Evolutionary conservation across 2,888 invertebrate species (phyloP).

Genomic region (Aspidiotus destructor): DNA sequence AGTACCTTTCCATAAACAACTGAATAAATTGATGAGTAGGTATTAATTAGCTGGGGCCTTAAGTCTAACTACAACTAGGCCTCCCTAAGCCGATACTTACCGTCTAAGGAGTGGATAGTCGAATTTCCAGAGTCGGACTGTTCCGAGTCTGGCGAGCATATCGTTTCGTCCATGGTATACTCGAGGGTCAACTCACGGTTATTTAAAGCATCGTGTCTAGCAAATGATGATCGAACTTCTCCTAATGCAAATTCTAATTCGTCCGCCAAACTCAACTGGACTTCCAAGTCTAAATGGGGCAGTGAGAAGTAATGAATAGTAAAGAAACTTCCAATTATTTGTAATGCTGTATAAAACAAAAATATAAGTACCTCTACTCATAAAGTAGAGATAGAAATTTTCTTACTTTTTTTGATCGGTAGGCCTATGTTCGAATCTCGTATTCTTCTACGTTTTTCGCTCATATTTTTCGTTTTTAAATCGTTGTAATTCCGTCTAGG

Average conservation of each 20-base stretch:
- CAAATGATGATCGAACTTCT: not conserved
- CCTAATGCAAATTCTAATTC: slow-evolving; percentile 37
- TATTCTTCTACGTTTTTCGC: not conserved
- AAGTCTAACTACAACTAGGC: no score
- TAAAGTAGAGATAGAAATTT: no score
- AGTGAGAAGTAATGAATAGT: no score
- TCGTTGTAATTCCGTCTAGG: not conserved
- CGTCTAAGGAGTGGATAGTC: slow-evolving; percentile 83
- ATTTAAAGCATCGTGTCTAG: not conserved
- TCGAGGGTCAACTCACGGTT: slow-evolving; percentile 2
- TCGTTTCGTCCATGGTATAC: slow-evolving; percentile 60
- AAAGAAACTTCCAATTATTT: no score
- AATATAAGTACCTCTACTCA: not conserved
- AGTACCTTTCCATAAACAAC: no score
- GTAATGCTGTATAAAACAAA: no score
- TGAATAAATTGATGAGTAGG: slow-evolving; percentile 5
- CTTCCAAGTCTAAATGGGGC: not conserved
- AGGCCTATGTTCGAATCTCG: not conserved
- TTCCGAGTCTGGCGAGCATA: slow-evolving; percentile 71
- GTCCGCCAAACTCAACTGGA: slow-evolving; percentile 37
- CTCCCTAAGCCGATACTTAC: slow-evolving; percentile 42
- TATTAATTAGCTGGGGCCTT: not conserved
- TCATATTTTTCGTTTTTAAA: not conserved
- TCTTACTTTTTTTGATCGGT: not conserved
- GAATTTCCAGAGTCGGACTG: slow-evolving; percentile 72